Evolutionary conservation across 2,888 invertebrate genomes (phyloP).

Genomic region (Nomada flava): DNA sequence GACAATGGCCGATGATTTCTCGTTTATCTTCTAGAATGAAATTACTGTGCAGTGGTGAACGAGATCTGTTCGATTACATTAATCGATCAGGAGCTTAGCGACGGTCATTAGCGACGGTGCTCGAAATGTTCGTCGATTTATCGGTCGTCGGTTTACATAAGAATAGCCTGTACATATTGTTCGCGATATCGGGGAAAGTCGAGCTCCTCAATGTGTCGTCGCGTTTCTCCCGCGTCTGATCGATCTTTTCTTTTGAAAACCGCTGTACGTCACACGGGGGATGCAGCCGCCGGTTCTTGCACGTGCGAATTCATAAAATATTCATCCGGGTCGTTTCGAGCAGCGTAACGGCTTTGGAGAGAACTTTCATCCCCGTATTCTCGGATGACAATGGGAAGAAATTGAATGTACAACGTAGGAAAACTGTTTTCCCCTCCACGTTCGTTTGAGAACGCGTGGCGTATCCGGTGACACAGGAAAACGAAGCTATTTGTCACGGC

Average conservation of each 20-base stretch:
- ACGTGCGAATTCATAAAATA: constrained; percentile 62
- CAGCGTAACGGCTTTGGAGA: constrained; percentile 44
- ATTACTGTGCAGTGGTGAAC: neutral
- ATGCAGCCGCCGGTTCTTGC: constrained; percentile 38
- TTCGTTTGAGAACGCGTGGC: constrained; percentile 24
- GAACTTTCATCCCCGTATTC: constrained; percentile 42
- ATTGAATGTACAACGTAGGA: constrained; percentile 57
- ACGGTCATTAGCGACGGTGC: neutral
- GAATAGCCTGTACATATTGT: constrained; percentile 28
- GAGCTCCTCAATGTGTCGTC: neutral
- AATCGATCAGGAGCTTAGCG: constrained; percentile 1
- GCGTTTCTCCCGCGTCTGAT: constrained; percentile 1
- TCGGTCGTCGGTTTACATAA: constrained; percentile 44
- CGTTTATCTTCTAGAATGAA: neutral
- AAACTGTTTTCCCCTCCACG: constrained; percentile 27
- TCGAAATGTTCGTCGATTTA: constrained; percentile 30
- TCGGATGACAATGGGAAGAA: constrained; percentile 50
- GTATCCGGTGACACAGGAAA: constrained; percentile 19
- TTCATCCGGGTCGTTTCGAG: constrained; percentile 62
- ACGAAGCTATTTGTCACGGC: neutral
- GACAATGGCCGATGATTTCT: neutral
- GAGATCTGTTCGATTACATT: neutral
- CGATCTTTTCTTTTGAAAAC: constrained; percentile 33
- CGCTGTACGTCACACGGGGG: constrained; percentile 32
- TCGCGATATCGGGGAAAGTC: constrained; percentile 27